A percentile compares a stretch with the other conserved stretches of the same genome.
phyloP scores from a whole-genome alignment of 2,113 vertebrate species.

The Coregonus clupeaformis region DNA sequence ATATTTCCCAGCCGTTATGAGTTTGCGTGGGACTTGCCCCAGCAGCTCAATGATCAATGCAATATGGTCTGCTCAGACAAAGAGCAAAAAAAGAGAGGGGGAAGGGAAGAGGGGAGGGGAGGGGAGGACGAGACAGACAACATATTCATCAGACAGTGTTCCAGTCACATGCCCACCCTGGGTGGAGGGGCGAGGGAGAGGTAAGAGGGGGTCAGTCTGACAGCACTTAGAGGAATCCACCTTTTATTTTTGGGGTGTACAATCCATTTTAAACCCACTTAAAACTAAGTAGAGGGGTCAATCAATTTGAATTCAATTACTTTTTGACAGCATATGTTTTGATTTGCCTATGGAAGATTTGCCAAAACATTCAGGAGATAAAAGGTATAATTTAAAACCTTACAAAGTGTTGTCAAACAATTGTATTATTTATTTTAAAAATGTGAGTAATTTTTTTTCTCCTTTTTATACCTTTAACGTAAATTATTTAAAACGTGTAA shows the following conservation, averaged over 20 bases:
- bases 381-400: too few species aligned
- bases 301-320: too few species aligned
- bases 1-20: conserved; percentile 93
- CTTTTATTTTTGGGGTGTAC: too few species aligned
- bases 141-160: conserved; percentile 64
- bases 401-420: too few species aligned
- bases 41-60: conserved; percentile 98
- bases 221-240: conserved; percentile 19
- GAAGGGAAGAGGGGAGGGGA: not conserved
- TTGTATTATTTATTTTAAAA: too few species aligned
- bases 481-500: too few species aligned
- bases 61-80: conserved; percentile 85
- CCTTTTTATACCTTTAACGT: too few species aligned
- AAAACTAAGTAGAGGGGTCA: not conserved
- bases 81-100: conserved; percentile 21
- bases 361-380: too few species aligned
- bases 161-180: conserved; percentile 55
- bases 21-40: conserved; percentile 93
- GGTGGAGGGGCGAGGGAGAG: conserved; percentile 1
- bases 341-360: too few species aligned
- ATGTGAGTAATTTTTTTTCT: too few species aligned
- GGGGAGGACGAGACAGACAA: conserved; percentile 53
- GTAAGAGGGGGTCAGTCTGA: conserved; percentile 18
- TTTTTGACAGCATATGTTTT: too few species aligned
- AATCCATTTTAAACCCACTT: not conserved